phyloP scores from a whole-genome alignment of 2,888 invertebrate species.

The Brachypterus glaber region DNA sequence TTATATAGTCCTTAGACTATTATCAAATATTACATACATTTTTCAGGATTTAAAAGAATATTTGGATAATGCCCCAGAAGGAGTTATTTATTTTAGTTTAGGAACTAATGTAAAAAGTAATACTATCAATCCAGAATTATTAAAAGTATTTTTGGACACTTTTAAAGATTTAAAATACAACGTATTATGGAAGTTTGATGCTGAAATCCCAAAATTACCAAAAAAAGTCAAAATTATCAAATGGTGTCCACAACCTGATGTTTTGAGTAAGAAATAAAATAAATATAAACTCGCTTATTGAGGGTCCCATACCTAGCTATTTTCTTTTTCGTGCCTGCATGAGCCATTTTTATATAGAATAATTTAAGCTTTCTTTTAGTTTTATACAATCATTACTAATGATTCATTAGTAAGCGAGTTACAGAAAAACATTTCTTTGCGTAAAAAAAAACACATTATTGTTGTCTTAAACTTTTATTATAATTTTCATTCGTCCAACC shows the following conservation, averaged over 20 bases:
- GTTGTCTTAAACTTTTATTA: too few relatives aligned
- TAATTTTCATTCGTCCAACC: too few relatives aligned
- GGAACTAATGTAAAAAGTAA: slow-evolving; percentile 38
- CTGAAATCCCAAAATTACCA: slow-evolving; percentile 29
- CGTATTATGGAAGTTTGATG: slow-evolving; percentile 42
- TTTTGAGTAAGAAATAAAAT: slow-evolving; percentile 25
- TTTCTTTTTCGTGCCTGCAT: too few relatives aligned
- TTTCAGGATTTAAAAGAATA: slow-evolving; percentile 33
- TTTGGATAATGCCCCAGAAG: slow-evolving; percentile 33
- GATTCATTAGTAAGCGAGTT: too few relatives aligned
- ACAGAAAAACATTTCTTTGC: too few relatives aligned
- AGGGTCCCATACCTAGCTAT: too few relatives aligned
- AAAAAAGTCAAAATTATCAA: slow-evolving; percentile 36
- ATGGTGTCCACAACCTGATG: slow-evolving; percentile 39
- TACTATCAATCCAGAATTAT: slow-evolving; percentile 28
- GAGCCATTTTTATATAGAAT: too few relatives aligned
- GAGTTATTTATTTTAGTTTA: slow-evolving; percentile 39
- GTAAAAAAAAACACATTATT: too few relatives aligned
- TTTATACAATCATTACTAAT: too few relatives aligned
- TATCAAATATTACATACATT: not conserved
- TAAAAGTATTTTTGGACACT: slow-evolving; percentile 30
- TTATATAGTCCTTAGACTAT: not conserved
- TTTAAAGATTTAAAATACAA: slow-evolving; percentile 37
- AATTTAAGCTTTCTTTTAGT: too few relatives aligned
- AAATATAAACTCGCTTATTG: too few relatives aligned